Percentiles rank a stretch among this genome's conserved stretches.
phyloP scores from a whole-genome alignment of 2,888 invertebrate species.

The Dynastes maya region DNA sequence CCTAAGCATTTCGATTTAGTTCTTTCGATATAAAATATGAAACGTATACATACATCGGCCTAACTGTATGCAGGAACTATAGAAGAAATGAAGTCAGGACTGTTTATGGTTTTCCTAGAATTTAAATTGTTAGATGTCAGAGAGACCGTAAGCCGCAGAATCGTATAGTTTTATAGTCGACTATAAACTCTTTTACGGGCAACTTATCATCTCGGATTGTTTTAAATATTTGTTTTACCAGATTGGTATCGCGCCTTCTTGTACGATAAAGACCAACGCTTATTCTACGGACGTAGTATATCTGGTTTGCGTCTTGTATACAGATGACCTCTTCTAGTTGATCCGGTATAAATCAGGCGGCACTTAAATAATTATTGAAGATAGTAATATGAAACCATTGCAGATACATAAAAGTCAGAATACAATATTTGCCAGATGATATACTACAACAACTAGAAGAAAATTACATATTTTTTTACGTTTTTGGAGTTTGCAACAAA shows the following conservation, averaged over 20 bases:
- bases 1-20: not conserved
- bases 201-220: slow-evolving; percentile 41
- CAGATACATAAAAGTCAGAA: not conserved
- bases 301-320: slow-evolving; percentile 15
- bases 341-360: not conserved
- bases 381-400: not conserved
- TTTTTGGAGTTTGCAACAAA: too few species aligned
- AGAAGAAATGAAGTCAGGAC: not conserved
- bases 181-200: slow-evolving; percentile 41
- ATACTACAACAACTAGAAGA: too few species aligned
- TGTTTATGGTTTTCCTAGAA: slow-evolving; percentile 42
- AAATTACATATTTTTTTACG: too few species aligned
- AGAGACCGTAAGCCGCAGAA: slow-evolving; percentile 27
- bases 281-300: not conserved
- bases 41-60: not conserved
- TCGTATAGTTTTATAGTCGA: slow-evolving; percentile 33
- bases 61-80: not conserved
- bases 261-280: not conserved
- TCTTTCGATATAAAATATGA: not conserved
- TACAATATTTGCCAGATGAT: not conserved
- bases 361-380: not conserved
- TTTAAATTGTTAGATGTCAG: slow-evolving; percentile 20
- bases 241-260: slow-evolving; percentile 1
- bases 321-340: slow-evolving; percentile 14
- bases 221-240: slow-evolving; percentile 45